Evolutionary conservation across 1,140 invertebrate genomes (phyloP).

Genomic region (Lanistes nyassanus): DNA sequence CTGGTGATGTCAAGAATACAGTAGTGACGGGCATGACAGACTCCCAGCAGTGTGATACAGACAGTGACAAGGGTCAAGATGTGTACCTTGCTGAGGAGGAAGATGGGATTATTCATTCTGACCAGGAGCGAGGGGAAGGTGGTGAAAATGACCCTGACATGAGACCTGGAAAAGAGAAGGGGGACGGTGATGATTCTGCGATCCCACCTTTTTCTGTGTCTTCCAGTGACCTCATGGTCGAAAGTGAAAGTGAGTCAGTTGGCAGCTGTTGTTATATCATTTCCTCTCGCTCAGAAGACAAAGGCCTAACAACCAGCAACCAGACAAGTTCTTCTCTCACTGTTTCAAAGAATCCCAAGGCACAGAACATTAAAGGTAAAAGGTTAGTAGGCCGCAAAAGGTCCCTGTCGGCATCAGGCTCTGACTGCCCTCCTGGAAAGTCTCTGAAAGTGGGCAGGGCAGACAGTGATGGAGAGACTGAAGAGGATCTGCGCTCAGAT

Average conservation of each 20-base stretch:
- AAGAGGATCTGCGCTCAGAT: slow-evolving; percentile 11
- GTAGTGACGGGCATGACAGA: not conserved
- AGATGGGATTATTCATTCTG: not conserved
- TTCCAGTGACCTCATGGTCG: not conserved
- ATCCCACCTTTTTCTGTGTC: not conserved
- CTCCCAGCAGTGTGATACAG: not conserved
- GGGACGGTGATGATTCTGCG: not conserved
- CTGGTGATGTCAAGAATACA: not conserved
- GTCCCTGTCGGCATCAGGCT: slow-evolving; percentile 16
- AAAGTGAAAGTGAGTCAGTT: slow-evolving; percentile 19
- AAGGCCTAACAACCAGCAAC: not conserved
- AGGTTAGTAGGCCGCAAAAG: not conserved
- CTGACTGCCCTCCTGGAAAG: slow-evolving; percentile 4
- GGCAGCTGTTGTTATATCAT: not conserved
- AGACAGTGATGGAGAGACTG: slow-evolving; percentile 1
- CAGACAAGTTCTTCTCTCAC: too few species aligned
- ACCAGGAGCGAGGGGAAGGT: not conserved
- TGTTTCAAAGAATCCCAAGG: not conserved
- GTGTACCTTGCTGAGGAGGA: slow-evolving; percentile 22
- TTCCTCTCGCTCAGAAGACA: not conserved
- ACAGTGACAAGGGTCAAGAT: not conserved
- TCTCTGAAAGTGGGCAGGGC: not conserved
- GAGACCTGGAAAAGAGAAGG: not conserved
- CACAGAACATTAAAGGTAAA: not conserved
- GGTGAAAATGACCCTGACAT: not conserved